Evolutionary conservation across 2,888 invertebrate genomes (phyloP), one percentile per base, ranked within the genome.

Genomic region (Dynastes maya): DNA sequence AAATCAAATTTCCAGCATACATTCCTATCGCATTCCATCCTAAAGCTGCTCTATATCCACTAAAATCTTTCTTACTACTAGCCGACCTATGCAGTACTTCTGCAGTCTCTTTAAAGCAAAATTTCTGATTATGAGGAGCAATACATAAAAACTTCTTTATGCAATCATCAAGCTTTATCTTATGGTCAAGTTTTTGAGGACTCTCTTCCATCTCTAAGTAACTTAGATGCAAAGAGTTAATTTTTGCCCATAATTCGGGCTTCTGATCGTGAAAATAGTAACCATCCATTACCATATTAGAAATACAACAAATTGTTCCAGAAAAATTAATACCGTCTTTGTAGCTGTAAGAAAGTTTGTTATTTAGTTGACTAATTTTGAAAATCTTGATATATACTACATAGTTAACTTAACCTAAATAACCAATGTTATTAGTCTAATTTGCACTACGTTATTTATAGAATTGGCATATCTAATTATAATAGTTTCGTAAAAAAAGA

Each of bases 1-100:
- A 92, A 75, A 96, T 90, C 80, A 97, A 90, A 89, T 97, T 97
- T 78, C 93, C 94, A 1, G 97, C 97, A 88, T 97, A 97, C 82
- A 95, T 91, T 79, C 95, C 96, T 82, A 97, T 91, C 49, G 96
- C 94, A 84, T 95, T 94, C 92, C 96, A 97, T 13, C 96, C 97
- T 67, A 93, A 91, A 40, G 94, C 93, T 16, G 96, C 95, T 83
- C 94, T 92, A 84, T 95, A 95, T 27, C 95, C 96, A 86, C 94
- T 96, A 86, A 96, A 97, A 84, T 95, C 94, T 5, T 91, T 89
- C 84, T 94, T 89, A 74, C 92, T 92, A 64, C 91, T 91, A 37
- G 96, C 92, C 0, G 96, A 95, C 76, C 92, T 91, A 80, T 93
- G 93, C 80, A 97, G 91, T 76, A 96, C 94, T 83, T 94, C 93